A percentile compares a stretch with the other conserved stretches of the same genome.
These are phyloP conservation scores for Aspidoscelis tigris DNA, from an alignment of 2,113 vertebrate genomes.

Conservation along the genomic window DNA sequence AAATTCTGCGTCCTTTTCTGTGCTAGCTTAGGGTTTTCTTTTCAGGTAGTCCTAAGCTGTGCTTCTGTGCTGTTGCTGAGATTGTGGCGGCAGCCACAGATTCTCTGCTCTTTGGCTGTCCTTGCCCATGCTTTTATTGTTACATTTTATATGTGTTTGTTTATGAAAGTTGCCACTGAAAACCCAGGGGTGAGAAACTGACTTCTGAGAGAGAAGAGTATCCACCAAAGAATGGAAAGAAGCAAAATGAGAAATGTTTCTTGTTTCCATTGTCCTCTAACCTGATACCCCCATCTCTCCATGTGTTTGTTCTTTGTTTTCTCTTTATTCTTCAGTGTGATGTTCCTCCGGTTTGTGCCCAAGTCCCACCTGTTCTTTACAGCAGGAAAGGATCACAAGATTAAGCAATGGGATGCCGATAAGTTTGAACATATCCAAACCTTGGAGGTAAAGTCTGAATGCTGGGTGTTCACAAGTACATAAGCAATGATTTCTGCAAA, in stretches of 20 bases:
- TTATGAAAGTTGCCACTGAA: background rate
- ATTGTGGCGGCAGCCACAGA: background rate
- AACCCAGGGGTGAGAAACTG: background rate
- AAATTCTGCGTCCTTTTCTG: no score
- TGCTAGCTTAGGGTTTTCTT: no score
- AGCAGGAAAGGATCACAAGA: slow-evolving; percentile 92
- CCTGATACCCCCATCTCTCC: background rate
- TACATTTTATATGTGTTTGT: background rate
- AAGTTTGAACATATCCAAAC: slow-evolving; percentile 95
- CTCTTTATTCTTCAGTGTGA: slow-evolving; percentile 82
- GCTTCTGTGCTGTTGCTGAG: background rate
- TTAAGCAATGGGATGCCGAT: slow-evolving; percentile 99
- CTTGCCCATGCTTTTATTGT: background rate
- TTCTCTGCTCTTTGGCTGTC: background rate
- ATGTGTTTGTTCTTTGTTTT: background rate
- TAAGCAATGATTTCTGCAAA: background rate
- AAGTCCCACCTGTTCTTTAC: slow-evolving; percentile 99
- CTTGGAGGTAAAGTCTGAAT: slow-evolving; percentile 83
- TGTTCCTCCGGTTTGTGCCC: slow-evolving; percentile 94
- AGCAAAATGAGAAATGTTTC: background rate
- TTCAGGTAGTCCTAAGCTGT: background rate
- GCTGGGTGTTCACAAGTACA: background rate
- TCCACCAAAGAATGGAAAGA: background rate
- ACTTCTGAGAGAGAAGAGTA: background rate
- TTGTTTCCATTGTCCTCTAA: background rate